Evolutionary conservation across 2,113 vertebrate species (phyloP).

Genomic region (Rhinichthys klamathensis): DNA sequence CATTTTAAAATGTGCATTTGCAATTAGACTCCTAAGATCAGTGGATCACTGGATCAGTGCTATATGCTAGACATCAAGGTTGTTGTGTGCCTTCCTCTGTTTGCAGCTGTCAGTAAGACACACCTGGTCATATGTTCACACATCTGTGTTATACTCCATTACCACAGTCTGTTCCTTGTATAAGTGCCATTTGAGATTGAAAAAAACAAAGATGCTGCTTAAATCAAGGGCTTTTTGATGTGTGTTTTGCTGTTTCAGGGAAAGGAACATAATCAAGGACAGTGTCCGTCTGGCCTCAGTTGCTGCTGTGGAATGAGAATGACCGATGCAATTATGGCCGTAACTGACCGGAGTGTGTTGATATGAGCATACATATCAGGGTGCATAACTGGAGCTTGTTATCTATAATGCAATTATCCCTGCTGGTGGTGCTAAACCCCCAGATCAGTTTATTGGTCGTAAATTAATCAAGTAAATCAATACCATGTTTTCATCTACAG

Average conservation of each 20-base stretch:
- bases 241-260: constrained; percentile 38
- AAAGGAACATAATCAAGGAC: constrained; percentile 2
- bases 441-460: constrained; percentile 34
- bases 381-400: constrained; percentile 52
- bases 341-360: constrained; percentile 49
- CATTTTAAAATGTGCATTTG: not conserved
- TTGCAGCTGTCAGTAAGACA: constrained; percentile 12
- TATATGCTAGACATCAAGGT: not conserved
- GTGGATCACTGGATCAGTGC: not conserved
- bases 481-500: constrained; percentile 9
- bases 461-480: constrained; percentile 45
- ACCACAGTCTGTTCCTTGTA: not conserved
- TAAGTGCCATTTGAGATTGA: not conserved
- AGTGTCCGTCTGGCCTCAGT: constrained; percentile 17
- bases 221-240: not conserved
- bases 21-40: not conserved
- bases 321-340: constrained; percentile 59
- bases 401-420: constrained; percentile 59
- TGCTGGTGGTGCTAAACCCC: constrained; percentile 24
- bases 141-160: not conserved
- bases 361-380: constrained; percentile 47
- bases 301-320: constrained; percentile 49
- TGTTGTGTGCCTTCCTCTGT: constrained; percentile 18
- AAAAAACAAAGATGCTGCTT: not conserved
- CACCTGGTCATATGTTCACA: constrained; percentile 13